These are phyloP conservation scores for Pristionchus arcanus DNA, from an alignment of 2,888 invertebrate genomes.

Conservation along the genomic window DNA sequence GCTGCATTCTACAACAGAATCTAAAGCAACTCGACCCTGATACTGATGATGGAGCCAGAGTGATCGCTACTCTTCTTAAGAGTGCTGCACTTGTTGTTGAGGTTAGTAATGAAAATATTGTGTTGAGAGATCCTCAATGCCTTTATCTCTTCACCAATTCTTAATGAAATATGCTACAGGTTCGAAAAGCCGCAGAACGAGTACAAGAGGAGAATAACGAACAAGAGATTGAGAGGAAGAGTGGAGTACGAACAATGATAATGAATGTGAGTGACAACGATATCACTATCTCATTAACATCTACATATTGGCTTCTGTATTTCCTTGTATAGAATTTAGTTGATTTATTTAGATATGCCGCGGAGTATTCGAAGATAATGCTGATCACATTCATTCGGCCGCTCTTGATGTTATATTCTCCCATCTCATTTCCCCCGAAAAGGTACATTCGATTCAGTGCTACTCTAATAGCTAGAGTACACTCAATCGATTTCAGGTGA, in stretches of 20 bases:
- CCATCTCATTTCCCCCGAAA: conserved; percentile 63
- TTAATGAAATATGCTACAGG: not conserved
- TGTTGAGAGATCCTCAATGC: no score
- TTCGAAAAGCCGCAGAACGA: conserved; percentile 20
- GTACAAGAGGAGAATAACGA: conserved; percentile 31
- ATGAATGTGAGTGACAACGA: not conserved
- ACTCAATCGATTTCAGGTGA: not conserved
- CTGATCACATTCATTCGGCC: conserved; percentile 57
- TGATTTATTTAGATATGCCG: not conserved
- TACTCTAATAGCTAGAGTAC: not conserved
- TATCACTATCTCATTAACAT: not conserved
- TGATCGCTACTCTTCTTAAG: conserved; percentile 17
- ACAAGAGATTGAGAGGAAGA: conserved; percentile 12
- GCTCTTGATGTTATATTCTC: conserved; percentile 65
- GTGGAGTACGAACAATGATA: conserved; percentile 23
- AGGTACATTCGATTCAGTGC: conserved; percentile 54
- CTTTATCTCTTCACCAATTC: not conserved
- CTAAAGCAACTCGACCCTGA: not conserved
- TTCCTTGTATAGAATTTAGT: not conserved
- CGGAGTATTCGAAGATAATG: conserved; percentile 17
- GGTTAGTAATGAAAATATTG: not conserved
- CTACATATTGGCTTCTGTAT: not conserved
- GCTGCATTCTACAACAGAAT: conserved; percentile 11
- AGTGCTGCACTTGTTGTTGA: conserved; percentile 38
- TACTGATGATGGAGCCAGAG: conserved; percentile 7